Conservation (phyloP, 2,888 invertebrate species). For the Aspidapion aeneum region DNA sequence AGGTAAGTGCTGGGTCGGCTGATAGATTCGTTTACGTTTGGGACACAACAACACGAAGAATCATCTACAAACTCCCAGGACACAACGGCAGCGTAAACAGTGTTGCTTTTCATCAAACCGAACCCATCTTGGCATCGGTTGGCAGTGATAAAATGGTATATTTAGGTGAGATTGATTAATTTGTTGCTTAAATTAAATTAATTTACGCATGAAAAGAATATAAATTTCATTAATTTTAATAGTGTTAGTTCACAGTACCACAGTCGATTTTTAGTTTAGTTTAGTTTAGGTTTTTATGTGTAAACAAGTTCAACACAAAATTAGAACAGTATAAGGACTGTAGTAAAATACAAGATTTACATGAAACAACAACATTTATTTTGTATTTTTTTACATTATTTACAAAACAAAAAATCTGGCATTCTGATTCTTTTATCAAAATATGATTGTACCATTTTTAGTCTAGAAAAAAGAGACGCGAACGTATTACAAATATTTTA, state of each 20-base stretch:
- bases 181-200: neutral
- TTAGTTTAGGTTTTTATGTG: neutral
- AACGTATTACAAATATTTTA: conserved; percentile 3
- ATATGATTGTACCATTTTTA: conserved; percentile 5
- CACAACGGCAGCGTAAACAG: conserved; percentile 98
- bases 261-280: no score
- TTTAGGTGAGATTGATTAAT: conserved; percentile 88
- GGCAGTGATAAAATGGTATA: conserved; percentile 95
- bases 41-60: conserved; percentile 90
- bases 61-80: conserved; percentile 95
- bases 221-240: no score
- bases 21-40: conserved; percentile 96
- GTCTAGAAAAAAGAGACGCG: conserved; percentile 3
- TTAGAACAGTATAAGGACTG: neutral
- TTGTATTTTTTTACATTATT: conserved; percentile 17
- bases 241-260: no score
- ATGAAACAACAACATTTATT: conserved; percentile 16
- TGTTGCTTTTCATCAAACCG: conserved; percentile 90
- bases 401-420: conserved; percentile 9
- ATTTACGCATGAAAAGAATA: no score
- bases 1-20: conserved; percentile 78
- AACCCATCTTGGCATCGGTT: conserved; percentile 90
- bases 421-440: conserved; percentile 11
- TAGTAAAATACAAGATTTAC: neutral
- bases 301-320: neutral